Evolutionary conservation across 2,888 invertebrate species (phyloP), one percentile per base, ranked within the genome.

Genomic region (Andrena praecox): DNA sequence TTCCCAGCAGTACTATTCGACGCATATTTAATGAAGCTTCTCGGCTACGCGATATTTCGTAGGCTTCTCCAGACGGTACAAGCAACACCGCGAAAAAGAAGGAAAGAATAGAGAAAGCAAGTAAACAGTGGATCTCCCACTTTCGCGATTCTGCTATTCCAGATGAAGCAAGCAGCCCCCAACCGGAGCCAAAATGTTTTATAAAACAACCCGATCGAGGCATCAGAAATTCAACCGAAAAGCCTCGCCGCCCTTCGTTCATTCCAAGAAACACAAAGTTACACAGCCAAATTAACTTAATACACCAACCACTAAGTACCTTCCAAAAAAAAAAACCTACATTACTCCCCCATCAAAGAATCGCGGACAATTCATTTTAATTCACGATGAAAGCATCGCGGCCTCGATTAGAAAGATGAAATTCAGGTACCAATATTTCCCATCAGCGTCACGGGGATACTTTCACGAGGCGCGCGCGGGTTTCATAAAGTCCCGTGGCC

Each of bases 1-100:
- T 90, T 87, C 90, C 90, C 90, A 86, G 77, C 84, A 79, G 89
- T 86, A 70, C 84, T 80, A 89, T 89, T 85, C 87, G 31, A 59
- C 77, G 74, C 77, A 85, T 74, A 50, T 60, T 62, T 63, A 62
- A 85, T 82, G 71, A 71, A 50, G 70, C 56, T 59, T 69, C 56
- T 29, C 54, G 64, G 54, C 60, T 64, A 59, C 70, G 79, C 72
- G 85, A 75, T 80, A 31, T 54, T 77, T 67, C 54, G 70, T 67
- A 69, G 80, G 83, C 68, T 81, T 78, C 54, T 68, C 50, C 56
- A 29, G 29, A 52, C 24, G 8, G 16, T 8, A 24, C 10, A 48
- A 56, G 8, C 31, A 16, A 12, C 52, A 16, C 48, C 4, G 2
- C 3, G 31, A 54, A 10, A 16, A 7, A 10, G 31, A 10, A 56